Percentiles rank a stretch among this genome's conserved stretches.
Evolutionary conservation across 1,140 invertebrate species (phyloP).

Genomic region (Laodelphax striatellus): DNA sequence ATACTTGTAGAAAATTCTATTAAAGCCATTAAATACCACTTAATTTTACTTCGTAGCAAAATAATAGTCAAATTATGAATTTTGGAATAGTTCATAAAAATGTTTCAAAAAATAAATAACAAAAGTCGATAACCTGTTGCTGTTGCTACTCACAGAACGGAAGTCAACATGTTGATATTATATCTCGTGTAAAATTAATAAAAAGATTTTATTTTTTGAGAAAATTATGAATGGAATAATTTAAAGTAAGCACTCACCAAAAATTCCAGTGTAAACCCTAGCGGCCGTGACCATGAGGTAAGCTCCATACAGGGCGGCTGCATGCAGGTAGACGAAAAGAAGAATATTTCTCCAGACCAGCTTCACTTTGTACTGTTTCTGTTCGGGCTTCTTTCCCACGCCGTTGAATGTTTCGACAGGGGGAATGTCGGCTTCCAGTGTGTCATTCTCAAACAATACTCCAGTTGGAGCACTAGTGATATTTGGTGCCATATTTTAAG

Average conservation of each 20-base stretch:
- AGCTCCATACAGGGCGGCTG: conserved; percentile 71
- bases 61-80: too few species aligned
- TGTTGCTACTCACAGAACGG: too few species aligned
- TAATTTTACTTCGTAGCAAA: too few species aligned
- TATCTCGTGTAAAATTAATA: too few species aligned
- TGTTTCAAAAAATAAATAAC: too few species aligned
- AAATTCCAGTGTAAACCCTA: conserved; percentile 59
- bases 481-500: conserved; percentile 44
- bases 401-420: conserved; percentile 12
- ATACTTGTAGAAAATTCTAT: too few species aligned
- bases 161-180: too few species aligned
- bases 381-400: not conserved
- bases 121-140: too few species aligned
- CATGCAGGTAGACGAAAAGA: conserved; percentile 73
- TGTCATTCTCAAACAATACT: conserved; percentile 50
- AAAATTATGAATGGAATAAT: too few species aligned
- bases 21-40: too few species aligned
- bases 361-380: conserved; percentile 30
- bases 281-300: conserved; percentile 70
- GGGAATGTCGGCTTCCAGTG: conserved; percentile 7
- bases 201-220: too few species aligned
- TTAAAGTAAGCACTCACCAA: conserved; percentile 57
- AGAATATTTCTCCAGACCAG: conserved; percentile 91
- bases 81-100: too few species aligned
- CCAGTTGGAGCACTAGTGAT: conserved; percentile 43